Evolutionary conservation across 2,113 vertebrate genomes (phyloP), one percentile per base, ranked within the genome.

Genomic region (Gobio gobio): DNA sequence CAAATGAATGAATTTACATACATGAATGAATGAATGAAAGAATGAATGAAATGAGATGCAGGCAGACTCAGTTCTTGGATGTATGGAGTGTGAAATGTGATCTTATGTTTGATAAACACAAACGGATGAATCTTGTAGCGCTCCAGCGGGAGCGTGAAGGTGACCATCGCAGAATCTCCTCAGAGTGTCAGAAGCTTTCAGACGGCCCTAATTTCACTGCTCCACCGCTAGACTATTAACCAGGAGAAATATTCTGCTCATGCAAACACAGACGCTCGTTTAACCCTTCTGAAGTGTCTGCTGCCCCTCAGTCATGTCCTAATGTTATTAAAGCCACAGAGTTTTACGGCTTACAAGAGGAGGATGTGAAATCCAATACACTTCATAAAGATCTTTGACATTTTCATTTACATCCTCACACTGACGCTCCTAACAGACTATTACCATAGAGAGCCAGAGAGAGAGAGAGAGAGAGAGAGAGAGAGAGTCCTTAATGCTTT

Each of bases 281-380:
- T 80, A 78, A 78, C 78, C 40, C 18, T 7, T 58, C 29, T 59
- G 33, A 78, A 78, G 36, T 12, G 29, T 6, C 20, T 20, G 33
- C 29, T 36, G 76, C 66, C 76, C 54, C 61, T 66, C 78, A 16
- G n/a, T 45, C 40, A 22, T 49, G 59, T 66, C 43, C 61, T 33
- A 29, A 64, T 45, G 13, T 81, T 81, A 81, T 81, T 81, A 51
- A 81, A 43, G n/a, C 22, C 58, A 7, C 3, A 20, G 45, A 85
- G 66, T 80, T 81, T 78, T 13, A 85, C 22, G 10, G 51, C 47
- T 86, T 79, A 73, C 66, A 86, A 70, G 66, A 56, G n/a, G 51
- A 68, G 22, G 61, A 73, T 79, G 84, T 45, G 59, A 70, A 78
- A 70, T 68, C 83, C n/a, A 58, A 78, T 66, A 85, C 6, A 68